A percentile compares a stretch with the other conserved stretches of the same genome.
Evolutionary conservation across 2,113 vertebrate genomes (phyloP).

Genomic region (Solea senegalensis): DNA sequence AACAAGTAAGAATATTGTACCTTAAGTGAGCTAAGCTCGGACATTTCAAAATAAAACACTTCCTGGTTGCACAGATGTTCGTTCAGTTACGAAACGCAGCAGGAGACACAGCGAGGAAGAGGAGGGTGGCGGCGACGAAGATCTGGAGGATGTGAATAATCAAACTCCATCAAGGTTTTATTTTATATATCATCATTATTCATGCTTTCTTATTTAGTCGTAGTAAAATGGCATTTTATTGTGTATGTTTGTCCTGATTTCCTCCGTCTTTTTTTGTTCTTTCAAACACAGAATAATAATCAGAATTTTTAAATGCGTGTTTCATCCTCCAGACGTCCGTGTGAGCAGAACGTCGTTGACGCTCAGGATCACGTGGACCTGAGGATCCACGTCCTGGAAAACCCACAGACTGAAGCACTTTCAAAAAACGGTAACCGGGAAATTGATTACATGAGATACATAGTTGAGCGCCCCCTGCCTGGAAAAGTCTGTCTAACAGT

Average conservation of each 20-base stretch:
- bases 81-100: slow-evolving; percentile 19
- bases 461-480: not conserved
- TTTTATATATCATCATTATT: not conserved
- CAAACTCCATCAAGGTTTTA: slow-evolving; percentile 21
- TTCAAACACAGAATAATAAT: no score
- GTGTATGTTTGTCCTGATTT: no score
- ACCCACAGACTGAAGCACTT: slow-evolving; percentile 10
- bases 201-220: no score
- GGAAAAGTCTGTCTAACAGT: no score
- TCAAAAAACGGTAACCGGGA: slow-evolving; percentile 17
- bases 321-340: not conserved
- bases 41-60: not conserved
- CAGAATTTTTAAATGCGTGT: no score
- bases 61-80: not conserved
- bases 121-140: not conserved
- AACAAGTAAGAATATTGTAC: no score
- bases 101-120: slow-evolving; percentile 9
- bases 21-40: no score
- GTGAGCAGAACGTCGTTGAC: not conserved
- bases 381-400: slow-evolving; percentile 49
- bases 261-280: no score
- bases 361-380: slow-evolving; percentile 13
- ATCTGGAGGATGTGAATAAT: not conserved
- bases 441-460: not conserved
- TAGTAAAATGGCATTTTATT: no score